Base-by-base conservation (phyloP, 2,113 vertebrate species). In the Anguilla japonica region DNA sequence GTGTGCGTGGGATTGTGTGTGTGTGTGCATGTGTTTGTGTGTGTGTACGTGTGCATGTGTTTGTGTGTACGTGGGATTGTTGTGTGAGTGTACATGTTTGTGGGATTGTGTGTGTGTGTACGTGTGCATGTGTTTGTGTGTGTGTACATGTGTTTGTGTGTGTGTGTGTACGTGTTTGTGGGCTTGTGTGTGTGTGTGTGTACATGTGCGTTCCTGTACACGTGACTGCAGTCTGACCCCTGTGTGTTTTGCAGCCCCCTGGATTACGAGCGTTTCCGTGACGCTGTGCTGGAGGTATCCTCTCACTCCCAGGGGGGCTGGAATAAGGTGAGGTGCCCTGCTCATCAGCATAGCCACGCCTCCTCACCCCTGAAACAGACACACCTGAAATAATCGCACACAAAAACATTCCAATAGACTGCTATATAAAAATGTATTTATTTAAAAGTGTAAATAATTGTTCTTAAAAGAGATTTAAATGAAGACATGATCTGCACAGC, bases 241-340 rank as follows among this genome's bases (percentile, higher is more conserved):
- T 18, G 75, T 82, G 29, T 84, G 56, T 84, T 63, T 94, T 95
- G 87, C 92, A 99, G 98, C 92, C 95, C 96, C 41, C 91, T 99
- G 91, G 97, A 96, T 0, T 99, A 98, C 56, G 95, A 98, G 86
- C 91, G 91, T 57, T 99, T 96, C 83, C 95, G 93, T 90, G 94
- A 95, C 81, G 92, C 94, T 82, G 90, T 94, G 0, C 90, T 95
- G 86, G 95, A 96, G 86, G 89, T 95, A 41, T 93, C 96, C 5
- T 88, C 88, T 87, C 96, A 96, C 89, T 93, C 97, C 90, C 95
- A 88, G 34, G 97, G 94, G 46, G 98, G 96, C 84, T 99, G 98
- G 98, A 97, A 91, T 91, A 97, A 97, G 96, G 98, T 99, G 95
- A 89, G 89, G 3, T 46, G 6, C 34, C 16, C 22, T 60, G 34